These are phyloP conservation scores for Lasiurus cinereus DNA, from an alignment of 2,113 vertebrate genomes.

Conservation along the genomic window DNA sequence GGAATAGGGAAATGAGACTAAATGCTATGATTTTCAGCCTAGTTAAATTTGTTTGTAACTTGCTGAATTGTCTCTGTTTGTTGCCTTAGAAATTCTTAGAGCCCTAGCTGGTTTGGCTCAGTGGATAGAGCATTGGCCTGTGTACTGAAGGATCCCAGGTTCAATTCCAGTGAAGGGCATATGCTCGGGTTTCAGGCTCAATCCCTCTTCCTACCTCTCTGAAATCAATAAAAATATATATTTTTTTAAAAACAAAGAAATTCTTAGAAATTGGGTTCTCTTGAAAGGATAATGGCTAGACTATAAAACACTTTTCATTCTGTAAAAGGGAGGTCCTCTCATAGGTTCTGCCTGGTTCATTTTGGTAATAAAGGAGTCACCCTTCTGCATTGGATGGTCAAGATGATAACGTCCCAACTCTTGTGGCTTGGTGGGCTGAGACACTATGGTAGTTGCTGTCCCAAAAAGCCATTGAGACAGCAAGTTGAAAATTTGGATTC, in stretches of 20 bases:
- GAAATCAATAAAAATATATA: too few species aligned
- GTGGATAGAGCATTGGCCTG: too few species aligned
- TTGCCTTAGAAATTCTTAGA: not conserved
- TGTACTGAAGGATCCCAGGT: too few species aligned
- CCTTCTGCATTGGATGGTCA: not conserved
- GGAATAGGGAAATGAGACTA: not conserved
- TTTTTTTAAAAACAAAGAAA: not conserved
- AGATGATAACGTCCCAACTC: not conserved
- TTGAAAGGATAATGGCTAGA: not conserved
- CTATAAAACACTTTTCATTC: not conserved
- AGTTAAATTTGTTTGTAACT: not conserved
- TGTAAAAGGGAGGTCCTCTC: not conserved
- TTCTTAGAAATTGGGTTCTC: conserved; percentile 36
- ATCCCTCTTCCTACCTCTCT: too few species aligned
- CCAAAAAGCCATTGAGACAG: not conserved
- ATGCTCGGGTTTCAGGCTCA: too few species aligned
- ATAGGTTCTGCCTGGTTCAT: conserved; percentile 6
- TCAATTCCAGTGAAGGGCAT: too few species aligned
- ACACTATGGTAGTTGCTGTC: not conserved
- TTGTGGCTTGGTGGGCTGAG: not conserved
- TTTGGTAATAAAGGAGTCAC: not conserved
- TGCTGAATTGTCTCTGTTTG: not conserved
- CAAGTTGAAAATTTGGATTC: conserved; percentile 13
- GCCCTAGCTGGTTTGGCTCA: too few species aligned
- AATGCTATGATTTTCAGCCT: not conserved